Evolutionary conservation across 2,797 vertebrate genomes (phyloP).

Genomic region (Megaceryle alcyon): DNA sequence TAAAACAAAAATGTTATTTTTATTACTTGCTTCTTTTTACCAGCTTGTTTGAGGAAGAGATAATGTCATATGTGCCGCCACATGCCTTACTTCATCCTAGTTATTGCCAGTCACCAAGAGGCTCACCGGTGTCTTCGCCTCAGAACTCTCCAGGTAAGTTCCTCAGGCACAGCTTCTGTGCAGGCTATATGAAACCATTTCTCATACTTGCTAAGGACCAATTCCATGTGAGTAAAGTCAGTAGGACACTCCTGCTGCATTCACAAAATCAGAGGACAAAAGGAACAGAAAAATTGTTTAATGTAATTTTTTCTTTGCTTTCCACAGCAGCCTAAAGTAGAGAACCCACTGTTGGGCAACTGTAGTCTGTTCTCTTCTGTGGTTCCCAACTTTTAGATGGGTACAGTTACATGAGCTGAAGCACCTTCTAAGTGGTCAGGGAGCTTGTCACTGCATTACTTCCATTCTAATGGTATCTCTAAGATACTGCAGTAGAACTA

Average conservation of each 20-base stretch:
- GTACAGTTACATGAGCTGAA: not conserved
- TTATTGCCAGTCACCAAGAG: slow-evolving; percentile 88
- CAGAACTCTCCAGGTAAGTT: slow-evolving; percentile 94
- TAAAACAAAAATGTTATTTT: not conserved
- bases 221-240: not conserved
- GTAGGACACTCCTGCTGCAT: not conserved
- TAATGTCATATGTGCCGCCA: slow-evolving; percentile 97
- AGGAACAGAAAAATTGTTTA: not conserved
- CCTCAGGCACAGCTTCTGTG: not conserved
- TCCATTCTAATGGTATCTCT: not conserved
- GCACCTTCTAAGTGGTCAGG: not conserved
- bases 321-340: not conserved
- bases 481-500: not conserved
- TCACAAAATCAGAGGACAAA: not conserved
- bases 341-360: not conserved
- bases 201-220: not conserved
- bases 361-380: not conserved
- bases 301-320: not conserved
- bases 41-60: slow-evolving; percentile 98
- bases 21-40: not conserved
- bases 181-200: not conserved
- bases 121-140: slow-evolving; percentile 88
- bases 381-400: not conserved
- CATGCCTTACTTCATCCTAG: slow-evolving; percentile 93
- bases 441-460: not conserved